These are phyloP conservation scores for Caenorhabditis remanei DNA, from an alignment of 1,140 invertebrate species.

Conservation along the genomic window DNA sequence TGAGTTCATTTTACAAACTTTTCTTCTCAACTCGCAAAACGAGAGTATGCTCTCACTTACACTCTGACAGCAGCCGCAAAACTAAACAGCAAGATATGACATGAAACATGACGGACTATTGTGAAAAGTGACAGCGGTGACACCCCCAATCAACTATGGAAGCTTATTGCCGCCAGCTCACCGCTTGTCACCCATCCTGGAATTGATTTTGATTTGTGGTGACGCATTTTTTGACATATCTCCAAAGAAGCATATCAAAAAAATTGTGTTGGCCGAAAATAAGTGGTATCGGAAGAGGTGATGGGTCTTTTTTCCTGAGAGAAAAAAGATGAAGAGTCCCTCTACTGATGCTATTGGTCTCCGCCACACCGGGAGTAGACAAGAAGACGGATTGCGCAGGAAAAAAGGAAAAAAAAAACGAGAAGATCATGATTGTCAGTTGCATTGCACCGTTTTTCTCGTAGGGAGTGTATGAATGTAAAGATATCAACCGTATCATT, in stretches of 20 bases:
- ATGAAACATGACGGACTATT: slow-evolving; percentile 55
- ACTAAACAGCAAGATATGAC: slow-evolving; percentile 44
- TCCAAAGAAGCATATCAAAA: slow-evolving; percentile 10
- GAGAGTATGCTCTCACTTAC: slow-evolving; percentile 4
- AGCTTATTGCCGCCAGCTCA: slow-evolving; percentile 6
- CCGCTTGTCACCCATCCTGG: slow-evolving; percentile 10
- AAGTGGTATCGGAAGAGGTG: slow-evolving; percentile 6
- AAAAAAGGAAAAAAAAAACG: slow-evolving; percentile 37
- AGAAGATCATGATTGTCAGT: slow-evolving; percentile 54
- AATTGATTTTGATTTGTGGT: slow-evolving; percentile 42
- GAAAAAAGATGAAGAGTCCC: background rate
- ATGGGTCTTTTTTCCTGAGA: background rate
- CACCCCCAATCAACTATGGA: slow-evolving; percentile 44
- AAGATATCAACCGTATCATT: slow-evolving; percentile 51
- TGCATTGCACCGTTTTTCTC: slow-evolving; percentile 48
- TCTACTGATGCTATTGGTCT: background rate
- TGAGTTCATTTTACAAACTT: slow-evolving; percentile 37
- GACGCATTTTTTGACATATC: slow-evolving; percentile 45
- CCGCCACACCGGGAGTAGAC: background rate
- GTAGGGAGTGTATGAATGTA: slow-evolving; percentile 50
- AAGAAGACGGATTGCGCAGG: slow-evolving; percentile 49
- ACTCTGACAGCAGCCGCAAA: slow-evolving; percentile 28
- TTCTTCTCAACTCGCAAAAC: background rate
- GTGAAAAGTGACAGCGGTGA: slow-evolving; percentile 51
- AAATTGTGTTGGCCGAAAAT: slow-evolving; percentile 21